These are phyloP conservation scores for Lutraria lutraria DNA, from an alignment of 2,888 invertebrate genomes.

Conservation along the genomic window DNA sequence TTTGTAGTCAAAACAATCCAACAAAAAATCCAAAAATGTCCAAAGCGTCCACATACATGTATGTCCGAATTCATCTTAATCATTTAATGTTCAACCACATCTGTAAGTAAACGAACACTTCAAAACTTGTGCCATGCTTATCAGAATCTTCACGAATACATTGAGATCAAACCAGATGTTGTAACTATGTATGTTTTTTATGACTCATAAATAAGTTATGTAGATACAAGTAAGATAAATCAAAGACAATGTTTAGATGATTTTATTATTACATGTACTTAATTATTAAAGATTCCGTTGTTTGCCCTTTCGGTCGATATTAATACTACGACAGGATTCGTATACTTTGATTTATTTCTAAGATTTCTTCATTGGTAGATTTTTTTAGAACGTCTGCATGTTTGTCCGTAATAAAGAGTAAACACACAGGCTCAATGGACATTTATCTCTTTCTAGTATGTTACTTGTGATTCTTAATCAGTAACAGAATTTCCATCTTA, in stretches of 20 bases:
- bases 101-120: background rate
- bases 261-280: slow-evolving; percentile 7
- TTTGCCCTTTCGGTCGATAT: background rate
- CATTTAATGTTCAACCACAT: background rate
- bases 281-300: background rate
- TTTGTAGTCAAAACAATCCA: background rate
- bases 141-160: background rate
- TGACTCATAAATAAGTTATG: background rate
- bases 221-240: background rate
- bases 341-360: too few species aligned
- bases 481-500: too few species aligned
- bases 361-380: too few species aligned
- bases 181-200: background rate
- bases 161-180: background rate
- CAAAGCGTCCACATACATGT: background rate
- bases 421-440: too few species aligned
- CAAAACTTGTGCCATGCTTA: background rate
- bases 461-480: too few species aligned
- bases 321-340: background rate
- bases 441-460: too few species aligned
- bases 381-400: too few species aligned
- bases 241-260: background rate
- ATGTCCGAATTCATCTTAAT: background rate
- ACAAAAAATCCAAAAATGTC: background rate
- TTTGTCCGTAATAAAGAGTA: too few species aligned